phyloP scores from a whole-genome alignment of 2,888 invertebrate species.

The Dryobotodes eremita region DNA sequence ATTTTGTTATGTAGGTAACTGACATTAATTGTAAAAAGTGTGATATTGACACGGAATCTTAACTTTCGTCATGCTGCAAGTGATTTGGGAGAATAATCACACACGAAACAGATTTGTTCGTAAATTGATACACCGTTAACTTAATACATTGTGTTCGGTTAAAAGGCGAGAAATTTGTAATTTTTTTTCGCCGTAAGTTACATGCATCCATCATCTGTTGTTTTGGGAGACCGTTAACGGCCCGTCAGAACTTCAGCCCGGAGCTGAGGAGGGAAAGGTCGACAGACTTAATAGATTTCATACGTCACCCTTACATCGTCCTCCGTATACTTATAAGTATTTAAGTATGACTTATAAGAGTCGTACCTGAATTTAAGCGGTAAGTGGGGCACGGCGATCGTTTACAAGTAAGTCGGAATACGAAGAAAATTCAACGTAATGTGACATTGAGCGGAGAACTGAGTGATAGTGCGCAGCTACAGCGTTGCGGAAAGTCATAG shows the following conservation, averaged over 20 bases:
- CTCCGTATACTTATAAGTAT: conserved; percentile 33
- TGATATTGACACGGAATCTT: conserved; percentile 69
- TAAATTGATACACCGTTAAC: conserved; percentile 82
- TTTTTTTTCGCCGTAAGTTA: conserved; percentile 75
- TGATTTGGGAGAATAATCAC: conserved; percentile 70
- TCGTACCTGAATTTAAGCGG: conserved; percentile 27
- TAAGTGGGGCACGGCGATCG: conserved; percentile 35
- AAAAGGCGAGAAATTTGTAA: conserved; percentile 87
- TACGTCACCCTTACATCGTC: conserved; percentile 50
- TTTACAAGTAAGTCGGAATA: conserved; percentile 22
- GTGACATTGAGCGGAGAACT: conserved; percentile 21
- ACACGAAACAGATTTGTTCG: conserved; percentile 76
- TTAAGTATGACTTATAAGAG: conserved; percentile 21
- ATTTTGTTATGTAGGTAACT: conserved; percentile 65
- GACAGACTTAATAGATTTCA: conserved; percentile 70
- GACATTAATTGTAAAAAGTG: conserved; percentile 63
- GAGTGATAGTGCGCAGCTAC: not conserved
- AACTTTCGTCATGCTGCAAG: conserved; percentile 68
- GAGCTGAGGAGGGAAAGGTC: conserved; percentile 58
- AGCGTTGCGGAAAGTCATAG: not conserved
- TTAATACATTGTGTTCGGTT: conserved; percentile 81
- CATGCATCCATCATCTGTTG: conserved; percentile 74
- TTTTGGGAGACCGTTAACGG: conserved; percentile 72
- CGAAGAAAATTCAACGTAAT: conserved; percentile 21
- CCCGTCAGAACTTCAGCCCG: conserved; percentile 54